Evolutionary conservation across 2,888 invertebrate genomes (phyloP), one percentile per base, ranked within the genome.

Genomic region (Trachelus tabidus): DNA sequence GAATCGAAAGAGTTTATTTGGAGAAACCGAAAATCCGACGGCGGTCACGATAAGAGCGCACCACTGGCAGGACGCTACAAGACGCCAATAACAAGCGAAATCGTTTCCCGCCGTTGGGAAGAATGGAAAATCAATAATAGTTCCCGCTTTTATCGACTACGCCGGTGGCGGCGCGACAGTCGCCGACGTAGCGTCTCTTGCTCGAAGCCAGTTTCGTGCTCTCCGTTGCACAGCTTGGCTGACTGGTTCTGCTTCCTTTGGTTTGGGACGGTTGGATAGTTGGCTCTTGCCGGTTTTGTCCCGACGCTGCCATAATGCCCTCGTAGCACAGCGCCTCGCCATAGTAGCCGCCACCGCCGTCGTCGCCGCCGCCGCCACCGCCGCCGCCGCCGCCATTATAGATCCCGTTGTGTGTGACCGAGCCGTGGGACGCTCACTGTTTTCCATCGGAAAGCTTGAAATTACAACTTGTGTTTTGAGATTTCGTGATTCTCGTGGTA

Each of bases 331-430:
- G 56, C 75, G 33, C 35, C 40, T 35, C 68, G 31, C 69, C 76
- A 35, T 37, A 35, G 71, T 31, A 34, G 68, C 76, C 79, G 77
- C 78, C 79, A n/a, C 68, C 76, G 81, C 76, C 73, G 34, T 12
- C n/a, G 77, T 79, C 79, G 81, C 35, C 81, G 83, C 77, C 81
- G 83, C n/a, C n/a, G n/a, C n/a, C n/a, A n/a, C 76, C 79, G 77
- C 78, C 82, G 79, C 82, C 77, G 80, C 83, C 76, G 84, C 87
- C 88, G 89, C 89, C 88, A 87, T 89, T 87, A 90, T 89, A 90
- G 90, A 90, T 90, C 85, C 90, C 90, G 90, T 90, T 90, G 87
- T 90, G 89, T 87, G 90, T 90, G 90, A 90, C 90, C 83, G 90
- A 90, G 90, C 85, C 80, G 78, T 76, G 40, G 56, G 34, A 73